These are phyloP conservation scores for Natrix natrix DNA, from an alignment of 2,797 vertebrate genomes.

Conservation along the genomic window DNA sequence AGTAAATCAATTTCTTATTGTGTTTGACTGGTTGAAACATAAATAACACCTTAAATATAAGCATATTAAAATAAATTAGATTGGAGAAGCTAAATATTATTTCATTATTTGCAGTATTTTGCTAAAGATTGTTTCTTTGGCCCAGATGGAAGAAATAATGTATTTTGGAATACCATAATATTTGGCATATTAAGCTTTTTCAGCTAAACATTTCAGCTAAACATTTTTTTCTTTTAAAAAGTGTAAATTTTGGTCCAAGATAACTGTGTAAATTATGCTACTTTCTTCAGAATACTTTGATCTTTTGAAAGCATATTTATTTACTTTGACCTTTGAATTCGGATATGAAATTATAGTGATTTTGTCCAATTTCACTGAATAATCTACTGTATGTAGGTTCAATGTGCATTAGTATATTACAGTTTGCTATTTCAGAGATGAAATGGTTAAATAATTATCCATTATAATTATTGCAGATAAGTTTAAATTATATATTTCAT, in stretches of 20 bases:
- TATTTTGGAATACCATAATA: neutral
- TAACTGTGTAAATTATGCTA: neutral
- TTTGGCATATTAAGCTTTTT: conserved; percentile 5
- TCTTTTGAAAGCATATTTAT: conserved; percentile 18
- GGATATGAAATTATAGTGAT: neutral
- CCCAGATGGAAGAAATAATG: conserved; percentile 1
- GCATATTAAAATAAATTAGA: conserved; percentile 36
- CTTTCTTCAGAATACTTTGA: conserved; percentile 15
- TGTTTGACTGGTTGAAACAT: conserved; percentile 33
- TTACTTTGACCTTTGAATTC: neutral
- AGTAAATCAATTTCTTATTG: neutral
- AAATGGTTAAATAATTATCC: neutral
- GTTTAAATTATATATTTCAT: neutral
- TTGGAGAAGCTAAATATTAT: conserved; percentile 19
- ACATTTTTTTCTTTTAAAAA: neutral
- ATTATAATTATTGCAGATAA: neutral
- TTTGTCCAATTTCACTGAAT: neutral
- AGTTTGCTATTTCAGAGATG: conserved; percentile 1
- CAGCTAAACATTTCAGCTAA: neutral
- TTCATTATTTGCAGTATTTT: neutral
- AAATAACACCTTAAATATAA: conserved; percentile 15
- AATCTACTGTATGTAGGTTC: neutral
- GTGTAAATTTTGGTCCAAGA: neutral
- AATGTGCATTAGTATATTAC: neutral
- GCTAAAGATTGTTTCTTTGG: neutral